Conservation (phyloP, 2,888 invertebrate species). For the Stenodema calcarata region DNA sequence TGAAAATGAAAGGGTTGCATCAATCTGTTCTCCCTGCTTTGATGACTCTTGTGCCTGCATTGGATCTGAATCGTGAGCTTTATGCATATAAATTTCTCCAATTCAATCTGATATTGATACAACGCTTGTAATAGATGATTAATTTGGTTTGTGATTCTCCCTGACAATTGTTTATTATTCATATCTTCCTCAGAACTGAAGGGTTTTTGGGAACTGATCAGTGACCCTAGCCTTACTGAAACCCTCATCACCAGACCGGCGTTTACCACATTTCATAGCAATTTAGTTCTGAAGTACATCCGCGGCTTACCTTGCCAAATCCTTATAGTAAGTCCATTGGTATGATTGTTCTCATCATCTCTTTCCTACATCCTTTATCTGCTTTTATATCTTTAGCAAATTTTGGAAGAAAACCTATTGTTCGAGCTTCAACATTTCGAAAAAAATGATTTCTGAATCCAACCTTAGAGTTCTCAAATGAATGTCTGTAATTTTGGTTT, state of each 20-base stretch:
- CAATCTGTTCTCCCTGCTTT: slow-evolving; percentile 60
- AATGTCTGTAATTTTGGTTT: too few relatives aligned
- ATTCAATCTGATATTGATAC: not conserved
- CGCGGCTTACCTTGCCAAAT: slow-evolving; percentile 65
- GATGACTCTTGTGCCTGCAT: slow-evolving; percentile 66
- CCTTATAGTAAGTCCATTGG: slow-evolving; percentile 67
- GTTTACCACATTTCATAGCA: slow-evolving; percentile 62
- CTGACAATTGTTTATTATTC: not conserved
- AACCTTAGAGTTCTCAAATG: too few relatives aligned
- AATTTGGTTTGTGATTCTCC: not conserved
- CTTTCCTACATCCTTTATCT: too few relatives aligned
- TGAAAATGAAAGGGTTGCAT: slow-evolving; percentile 65
- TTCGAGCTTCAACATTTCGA: too few relatives aligned
- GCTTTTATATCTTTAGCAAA: too few relatives aligned
- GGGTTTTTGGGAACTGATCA: slow-evolving; percentile 65
- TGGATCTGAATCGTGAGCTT: slow-evolving; percentile 62
- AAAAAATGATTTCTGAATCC: too few relatives aligned
- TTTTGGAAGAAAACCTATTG: too few relatives aligned
- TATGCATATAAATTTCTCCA: not conserved
- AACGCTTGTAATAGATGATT: too few relatives aligned
- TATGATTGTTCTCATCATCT: too few relatives aligned
- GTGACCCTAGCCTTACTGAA: slow-evolving; percentile 62
- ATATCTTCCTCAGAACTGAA: slow-evolving; percentile 58
- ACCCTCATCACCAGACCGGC: slow-evolving; percentile 64
- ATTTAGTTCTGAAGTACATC: slow-evolving; percentile 66